Evolutionary conservation across 2,888 invertebrate genomes (phyloP).

Genomic region (Acrobasis suavella): DNA sequence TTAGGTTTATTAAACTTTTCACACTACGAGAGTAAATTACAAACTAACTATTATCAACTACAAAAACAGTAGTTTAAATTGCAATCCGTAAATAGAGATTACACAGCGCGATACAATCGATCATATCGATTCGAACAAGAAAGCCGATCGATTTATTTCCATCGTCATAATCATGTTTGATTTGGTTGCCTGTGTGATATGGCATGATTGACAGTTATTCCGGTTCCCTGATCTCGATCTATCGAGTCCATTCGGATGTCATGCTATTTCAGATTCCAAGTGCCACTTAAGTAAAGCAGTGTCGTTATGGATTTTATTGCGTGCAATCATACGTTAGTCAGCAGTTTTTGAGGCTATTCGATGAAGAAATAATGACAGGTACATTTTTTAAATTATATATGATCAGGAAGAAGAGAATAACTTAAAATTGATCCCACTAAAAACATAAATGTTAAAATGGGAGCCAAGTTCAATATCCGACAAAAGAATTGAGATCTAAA

Average conservation of each 20-base stretch:
- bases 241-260: constrained; percentile 38
- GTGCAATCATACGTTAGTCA: neutral
- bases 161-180: neutral
- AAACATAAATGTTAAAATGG: no score
- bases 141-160: neutral
- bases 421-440: no score
- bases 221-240: neutral
- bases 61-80: no score
- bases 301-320: neutral
- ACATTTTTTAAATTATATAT: no score
- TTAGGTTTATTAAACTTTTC: no score
- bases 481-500: no score
- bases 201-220: neutral
- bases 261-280: constrained; percentile 12
- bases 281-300: constrained; percentile 16
- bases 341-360: no score
- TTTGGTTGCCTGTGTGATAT: neutral
- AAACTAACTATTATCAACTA: no score
- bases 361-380: no score
- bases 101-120: neutral
- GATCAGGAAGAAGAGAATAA: no score
- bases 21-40: no score
- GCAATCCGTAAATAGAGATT: neutral
- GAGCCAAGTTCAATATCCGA: no score
- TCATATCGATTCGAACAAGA: neutral